Evolutionary conservation across 1,140 invertebrate genomes (phyloP).

Genomic region (Drosophila lacteicornis): DNA sequence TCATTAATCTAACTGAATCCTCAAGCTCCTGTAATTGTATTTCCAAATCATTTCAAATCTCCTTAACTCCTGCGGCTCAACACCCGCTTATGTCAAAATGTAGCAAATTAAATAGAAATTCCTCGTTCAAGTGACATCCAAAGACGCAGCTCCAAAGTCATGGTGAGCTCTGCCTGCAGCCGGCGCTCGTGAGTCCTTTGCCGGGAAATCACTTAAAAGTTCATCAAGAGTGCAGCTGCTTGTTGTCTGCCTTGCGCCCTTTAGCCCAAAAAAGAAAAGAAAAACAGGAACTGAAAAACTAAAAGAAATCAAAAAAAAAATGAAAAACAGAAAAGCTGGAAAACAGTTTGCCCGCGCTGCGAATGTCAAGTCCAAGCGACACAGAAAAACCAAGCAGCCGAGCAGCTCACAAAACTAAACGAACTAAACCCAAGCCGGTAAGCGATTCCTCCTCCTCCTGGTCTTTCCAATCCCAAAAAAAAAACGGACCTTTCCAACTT

Average conservation of each 20-base stretch:
- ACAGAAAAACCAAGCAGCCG: constrained; percentile 16
- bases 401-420: constrained; percentile 29
- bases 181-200: constrained; percentile 37
- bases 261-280: constrained; percentile 38
- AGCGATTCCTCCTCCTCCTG: constrained; percentile 22
- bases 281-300: constrained; percentile 21
- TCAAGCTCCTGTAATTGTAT: neutral
- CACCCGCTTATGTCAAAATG: neutral
- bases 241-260: constrained; percentile 19
- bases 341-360: constrained; percentile 36
- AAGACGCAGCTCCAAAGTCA: neutral
- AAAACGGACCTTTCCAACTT: neutral
- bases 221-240: constrained; percentile 62
- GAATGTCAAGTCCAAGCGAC: constrained; percentile 46
- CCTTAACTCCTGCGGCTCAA: neutral
- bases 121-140: constrained; percentile 10
- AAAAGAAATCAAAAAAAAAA: neutral
- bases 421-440: constrained; percentile 39
- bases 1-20: no score
- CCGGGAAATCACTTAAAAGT: constrained; percentile 75
- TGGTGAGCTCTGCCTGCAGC: constrained; percentile 13
- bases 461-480: constrained; percentile 3
- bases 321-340: constrained; percentile 25
- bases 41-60: neutral
- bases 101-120: constrained; percentile 25